Evolutionary conservation across 2,888 invertebrate species (phyloP).

Genomic region (Lamellibrachia columna): DNA sequence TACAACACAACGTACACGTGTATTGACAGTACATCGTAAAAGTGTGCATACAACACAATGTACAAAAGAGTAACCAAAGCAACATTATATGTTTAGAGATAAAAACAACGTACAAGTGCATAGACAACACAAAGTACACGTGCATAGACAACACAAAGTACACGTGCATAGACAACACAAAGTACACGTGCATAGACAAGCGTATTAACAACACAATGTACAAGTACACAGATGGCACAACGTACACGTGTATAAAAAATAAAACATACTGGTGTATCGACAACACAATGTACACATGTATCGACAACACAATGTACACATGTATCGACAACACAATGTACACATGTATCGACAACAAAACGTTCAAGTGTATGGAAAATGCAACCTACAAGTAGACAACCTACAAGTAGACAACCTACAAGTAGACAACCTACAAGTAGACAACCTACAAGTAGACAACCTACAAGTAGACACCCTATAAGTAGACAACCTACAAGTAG

Average conservation of each 20-base stretch:
- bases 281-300: not conserved
- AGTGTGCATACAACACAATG: not conserved
- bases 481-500: too few species aligned
- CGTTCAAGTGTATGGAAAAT: too few species aligned
- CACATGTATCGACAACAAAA: not conserved
- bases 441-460: too few species aligned
- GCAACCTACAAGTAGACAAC: not conserved
- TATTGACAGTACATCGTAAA: not conserved
- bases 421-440: too few species aligned
- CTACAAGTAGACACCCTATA: too few species aligned
- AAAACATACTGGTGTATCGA: not conserved
- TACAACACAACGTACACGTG: too few species aligned
- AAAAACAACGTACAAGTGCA: too few species aligned
- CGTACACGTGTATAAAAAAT: too few species aligned
- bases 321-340: not conserved
- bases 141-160: not conserved
- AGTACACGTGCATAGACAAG: not conserved
- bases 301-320: not conserved
- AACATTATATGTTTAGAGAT: too few species aligned
- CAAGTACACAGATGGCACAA: too few species aligned
- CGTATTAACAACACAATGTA: not conserved
- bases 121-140: too few species aligned
- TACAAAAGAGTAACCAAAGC: not conserved
- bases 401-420: too few species aligned
- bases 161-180: not conserved